Conservation (phyloP, 2,113 vertebrate species). For the Rhadina sibilatrix region DNA sequence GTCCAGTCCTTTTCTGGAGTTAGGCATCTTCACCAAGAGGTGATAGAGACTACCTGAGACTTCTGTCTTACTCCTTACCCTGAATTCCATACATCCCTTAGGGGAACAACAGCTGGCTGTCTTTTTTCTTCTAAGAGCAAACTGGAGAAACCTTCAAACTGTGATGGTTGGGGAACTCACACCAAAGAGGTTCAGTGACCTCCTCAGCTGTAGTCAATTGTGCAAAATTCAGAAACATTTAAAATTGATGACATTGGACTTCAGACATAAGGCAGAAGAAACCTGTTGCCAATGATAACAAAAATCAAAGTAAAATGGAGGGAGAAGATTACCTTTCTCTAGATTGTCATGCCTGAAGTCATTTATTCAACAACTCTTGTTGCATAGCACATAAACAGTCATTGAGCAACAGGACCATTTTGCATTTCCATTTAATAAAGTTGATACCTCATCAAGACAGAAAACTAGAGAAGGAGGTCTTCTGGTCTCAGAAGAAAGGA, state of each 20-base stretch:
- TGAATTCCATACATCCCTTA: not conserved
- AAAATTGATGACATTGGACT: not conserved
- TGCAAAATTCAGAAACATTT: not conserved
- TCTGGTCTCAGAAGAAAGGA: not conserved
- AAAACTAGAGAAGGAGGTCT: not conserved
- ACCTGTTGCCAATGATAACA: not conserved
- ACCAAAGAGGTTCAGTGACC: not conserved
- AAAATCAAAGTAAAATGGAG: not conserved
- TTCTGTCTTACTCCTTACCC: not conserved
- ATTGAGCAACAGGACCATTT: not conserved
- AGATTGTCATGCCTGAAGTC: not conserved
- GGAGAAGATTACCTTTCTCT: not conserved
- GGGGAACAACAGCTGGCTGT: not conserved
- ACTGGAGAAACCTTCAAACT: not conserved
- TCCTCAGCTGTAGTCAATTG: not conserved
- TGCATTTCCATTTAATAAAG: not conserved
- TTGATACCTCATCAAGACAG: not conserved
- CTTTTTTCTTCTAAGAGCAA: not conserved
- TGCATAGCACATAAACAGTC: not conserved
- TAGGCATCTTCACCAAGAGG: not conserved
- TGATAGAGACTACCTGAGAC: not conserved
- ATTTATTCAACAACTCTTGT: not conserved
- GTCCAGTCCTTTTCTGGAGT: not conserved
- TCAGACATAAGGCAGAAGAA: not conserved
- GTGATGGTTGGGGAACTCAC: not conserved